phyloP scores from a whole-genome alignment of 64 coral and sea anemone species.

The Pocillopora damicornis region DNA sequence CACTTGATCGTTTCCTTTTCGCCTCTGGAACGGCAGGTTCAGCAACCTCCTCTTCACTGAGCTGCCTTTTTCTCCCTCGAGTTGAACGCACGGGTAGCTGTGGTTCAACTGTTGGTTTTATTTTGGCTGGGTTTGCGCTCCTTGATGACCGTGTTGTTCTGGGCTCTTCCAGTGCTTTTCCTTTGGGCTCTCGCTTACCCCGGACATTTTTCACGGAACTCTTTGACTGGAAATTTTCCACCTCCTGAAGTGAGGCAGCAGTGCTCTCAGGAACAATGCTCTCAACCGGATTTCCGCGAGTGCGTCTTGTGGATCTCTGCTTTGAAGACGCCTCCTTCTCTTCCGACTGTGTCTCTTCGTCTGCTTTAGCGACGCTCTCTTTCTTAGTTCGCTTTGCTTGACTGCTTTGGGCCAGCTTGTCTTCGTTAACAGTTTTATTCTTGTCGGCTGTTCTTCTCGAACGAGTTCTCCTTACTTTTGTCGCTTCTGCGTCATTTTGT shows the following conservation, averaged over 20 bases:
- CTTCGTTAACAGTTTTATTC: not conserved
- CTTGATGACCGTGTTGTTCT: not conserved
- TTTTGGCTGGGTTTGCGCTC: not conserved
- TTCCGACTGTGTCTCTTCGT: not conserved
- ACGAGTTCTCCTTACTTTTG: not conserved
- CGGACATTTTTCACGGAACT: not conserved
- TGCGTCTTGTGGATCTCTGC: not conserved
- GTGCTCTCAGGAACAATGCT: not conserved
- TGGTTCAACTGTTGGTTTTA: not conserved
- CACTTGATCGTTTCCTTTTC: constrained; percentile 8
- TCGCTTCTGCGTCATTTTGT: not conserved
- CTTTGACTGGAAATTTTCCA: not conserved
- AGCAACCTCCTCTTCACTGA: not conserved
- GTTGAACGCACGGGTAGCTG: not conserved
- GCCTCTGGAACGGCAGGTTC: not conserved
- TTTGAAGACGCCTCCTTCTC: not conserved
- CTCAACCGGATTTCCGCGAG: not conserved
- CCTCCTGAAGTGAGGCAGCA: not conserved
- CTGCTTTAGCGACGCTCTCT: not conserved
- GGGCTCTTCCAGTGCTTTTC: not conserved
- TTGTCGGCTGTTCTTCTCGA: not conserved
- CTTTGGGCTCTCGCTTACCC: not conserved
- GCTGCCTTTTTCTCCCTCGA: constrained; percentile 6
- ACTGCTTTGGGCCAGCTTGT: not conserved
- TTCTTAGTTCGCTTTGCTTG: not conserved